Evolutionary conservation across 2,797 vertebrate species (phyloP).

Genomic region (Chelmon rostratus): DNA sequence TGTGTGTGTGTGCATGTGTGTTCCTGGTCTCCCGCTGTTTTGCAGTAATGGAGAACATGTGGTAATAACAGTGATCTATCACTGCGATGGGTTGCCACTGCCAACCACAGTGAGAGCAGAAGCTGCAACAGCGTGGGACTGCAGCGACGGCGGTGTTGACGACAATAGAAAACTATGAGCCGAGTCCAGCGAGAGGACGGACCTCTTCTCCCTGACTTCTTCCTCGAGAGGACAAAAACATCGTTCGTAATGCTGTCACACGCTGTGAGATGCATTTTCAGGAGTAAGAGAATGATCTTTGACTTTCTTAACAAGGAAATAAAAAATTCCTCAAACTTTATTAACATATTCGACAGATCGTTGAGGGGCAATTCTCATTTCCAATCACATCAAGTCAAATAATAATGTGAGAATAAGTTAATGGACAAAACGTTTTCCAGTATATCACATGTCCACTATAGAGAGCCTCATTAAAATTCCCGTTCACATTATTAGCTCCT

Average conservation of each 20-base stretch:
- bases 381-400: no score
- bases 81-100: constrained; percentile 62
- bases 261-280: neutral
- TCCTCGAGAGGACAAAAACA: constrained; percentile 16
- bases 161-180: constrained; percentile 49
- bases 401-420: neutral
- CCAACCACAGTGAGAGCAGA: constrained; percentile 72
- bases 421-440: neutral
- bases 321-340: no score
- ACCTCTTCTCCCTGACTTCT: neutral
- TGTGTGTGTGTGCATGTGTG: constrained; percentile 8
- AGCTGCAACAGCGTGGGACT: constrained; percentile 70
- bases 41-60: constrained; percentile 76
- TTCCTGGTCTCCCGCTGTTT: constrained; percentile 58
- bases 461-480: neutral
- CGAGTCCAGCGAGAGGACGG: constrained; percentile 24
- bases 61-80: constrained; percentile 81
- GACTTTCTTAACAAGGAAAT: neutral
- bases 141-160: constrained; percentile 56
- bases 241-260: neutral
- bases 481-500: neutral
- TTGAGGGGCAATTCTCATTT: no score
- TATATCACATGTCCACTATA: neutral
- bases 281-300: neutral
- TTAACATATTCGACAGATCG: no score